Conservation (phyloP, 1,140 invertebrate genomes). For the Papilio aristodemus region DNA sequence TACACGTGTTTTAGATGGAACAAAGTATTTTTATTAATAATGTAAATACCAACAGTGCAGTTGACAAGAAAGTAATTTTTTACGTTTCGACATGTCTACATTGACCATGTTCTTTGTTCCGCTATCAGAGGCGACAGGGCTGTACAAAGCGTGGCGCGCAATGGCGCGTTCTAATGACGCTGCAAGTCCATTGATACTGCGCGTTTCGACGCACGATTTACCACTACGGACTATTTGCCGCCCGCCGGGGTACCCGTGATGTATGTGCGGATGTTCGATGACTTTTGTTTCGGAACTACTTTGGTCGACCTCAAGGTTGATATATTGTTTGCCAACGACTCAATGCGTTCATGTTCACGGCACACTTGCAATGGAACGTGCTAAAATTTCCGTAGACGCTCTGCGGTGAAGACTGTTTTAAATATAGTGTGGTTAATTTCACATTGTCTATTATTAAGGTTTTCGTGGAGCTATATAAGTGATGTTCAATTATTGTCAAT, state of each 20-base stretch:
- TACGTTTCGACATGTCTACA: slow-evolving; percentile 1
- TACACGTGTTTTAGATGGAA: too few species aligned
- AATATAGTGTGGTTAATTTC: too few species aligned
- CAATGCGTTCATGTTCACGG: slow-evolving; percentile 26
- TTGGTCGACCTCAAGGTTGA: slow-evolving; percentile 35
- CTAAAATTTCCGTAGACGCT: not conserved
- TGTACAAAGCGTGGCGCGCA: slow-evolving; percentile 52
- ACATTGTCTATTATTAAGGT: too few species aligned
- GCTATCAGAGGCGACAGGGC: slow-evolving; percentile 36
- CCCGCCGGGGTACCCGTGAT: slow-evolving; percentile 65
- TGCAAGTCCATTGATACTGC: slow-evolving; percentile 67
- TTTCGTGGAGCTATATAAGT: too few species aligned
- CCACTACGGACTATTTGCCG: slow-evolving; percentile 72
- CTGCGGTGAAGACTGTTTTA: too few species aligned
- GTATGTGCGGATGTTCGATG: slow-evolving; percentile 55
- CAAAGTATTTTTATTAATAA: too few species aligned
- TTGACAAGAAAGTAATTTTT: not conserved
- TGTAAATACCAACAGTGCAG: too few species aligned
- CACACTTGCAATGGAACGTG: not conserved
- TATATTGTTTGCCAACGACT: slow-evolving; percentile 33
- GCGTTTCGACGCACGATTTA: slow-evolving; percentile 71
- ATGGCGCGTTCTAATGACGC: slow-evolving; percentile 62
- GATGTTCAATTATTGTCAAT: too few species aligned
- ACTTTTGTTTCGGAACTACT: slow-evolving; percentile 62
- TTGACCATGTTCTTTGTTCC: slow-evolving; percentile 23